Evolutionary conservation across 2,888 invertebrate genomes (phyloP).

Genomic region (Cephus runcator): DNA sequence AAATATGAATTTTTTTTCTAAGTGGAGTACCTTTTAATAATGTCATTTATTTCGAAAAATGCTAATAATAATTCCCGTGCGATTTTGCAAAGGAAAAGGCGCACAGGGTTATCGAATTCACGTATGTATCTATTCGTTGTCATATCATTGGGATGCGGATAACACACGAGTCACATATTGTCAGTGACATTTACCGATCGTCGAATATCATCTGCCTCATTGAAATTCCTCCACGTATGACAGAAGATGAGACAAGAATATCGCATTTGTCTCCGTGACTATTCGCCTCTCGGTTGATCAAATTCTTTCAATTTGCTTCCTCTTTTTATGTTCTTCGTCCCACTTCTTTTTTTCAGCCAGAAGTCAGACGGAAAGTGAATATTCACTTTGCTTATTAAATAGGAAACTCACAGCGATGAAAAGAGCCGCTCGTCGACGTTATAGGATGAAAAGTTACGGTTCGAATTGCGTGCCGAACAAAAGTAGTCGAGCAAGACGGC

Average conservation of each 20-base stretch:
- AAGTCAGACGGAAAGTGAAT: conserved; percentile 11
- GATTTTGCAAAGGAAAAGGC: not conserved
- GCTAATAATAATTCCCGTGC: not conserved
- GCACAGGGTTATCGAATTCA: not conserved
- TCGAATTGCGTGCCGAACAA: not conserved
- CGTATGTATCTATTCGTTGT: not conserved
- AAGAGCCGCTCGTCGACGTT: not conserved
- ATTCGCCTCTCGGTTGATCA: conserved; percentile 34
- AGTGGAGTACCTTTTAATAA: not conserved
- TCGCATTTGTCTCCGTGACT: conserved; percentile 48
- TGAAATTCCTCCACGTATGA: conserved; percentile 49
- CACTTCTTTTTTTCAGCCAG: conserved; percentile 19
- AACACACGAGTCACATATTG: conserved; percentile 44
- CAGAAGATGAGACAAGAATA: conserved; percentile 44
- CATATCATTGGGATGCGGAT: conserved; percentile 41
- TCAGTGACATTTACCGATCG: conserved; percentile 51
- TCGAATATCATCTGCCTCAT: conserved; percentile 54
- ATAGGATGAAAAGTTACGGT: not conserved
- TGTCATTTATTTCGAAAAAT: not conserved
- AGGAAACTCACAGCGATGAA: not conserved
- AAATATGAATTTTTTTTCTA: not conserved
- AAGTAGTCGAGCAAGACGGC: not conserved
- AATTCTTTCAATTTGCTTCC: conserved; percentile 31
- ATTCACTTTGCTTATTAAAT: conserved; percentile 7
- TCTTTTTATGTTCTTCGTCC: conserved; percentile 13